Base-by-base conservation (phyloP, 64 coral and sea anemone genomes). In the Stichodactyla helianthus region DNA sequence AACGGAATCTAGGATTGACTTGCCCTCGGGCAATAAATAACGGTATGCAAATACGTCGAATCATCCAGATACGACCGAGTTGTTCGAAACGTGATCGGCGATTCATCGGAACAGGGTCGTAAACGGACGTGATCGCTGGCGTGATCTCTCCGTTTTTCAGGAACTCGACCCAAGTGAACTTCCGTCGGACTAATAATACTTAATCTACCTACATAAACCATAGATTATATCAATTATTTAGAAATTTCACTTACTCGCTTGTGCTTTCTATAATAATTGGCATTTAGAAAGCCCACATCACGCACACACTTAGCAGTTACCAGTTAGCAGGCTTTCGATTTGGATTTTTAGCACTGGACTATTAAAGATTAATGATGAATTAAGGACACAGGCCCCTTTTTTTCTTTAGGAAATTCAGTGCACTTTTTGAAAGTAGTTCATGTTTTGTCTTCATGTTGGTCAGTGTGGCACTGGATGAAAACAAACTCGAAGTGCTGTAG, bases 161-260 rank as follows among this genome's bases (percentile, higher is more conserved):
- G 2, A 44, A 31, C 68, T 22, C 18, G 19, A 22, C 7, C 19
- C 9, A 31, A 28, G 22, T 74, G 25, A 23, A 74, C 68, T 74
- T 74, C 68, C 68, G 68, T 74, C n/a, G 25, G 7, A 31, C 68
- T 74, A 28, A 68, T 12, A 74, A 74, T 74, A 74, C 68, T 74
- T 74, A 74, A 74, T 74, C 26, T 74, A 74, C 25, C 68, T 74
- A 5, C 2, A 44, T 44, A 44, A 74, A 27, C 25, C 22, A 74
- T 35, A 74, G 68, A 74, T 74, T 74, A 27, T 74, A 74, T 74
- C 68, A 74, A 74, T 74, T 10, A 74, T 74, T 74, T 74, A 74
- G 11, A 35, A 10, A 23, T 74, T 74, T 74, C 26, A 7, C 10
- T 74, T 74, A 26, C 68, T 74, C 25, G n/a, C 22, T 31, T 27